A percentile compares a stretch with the other conserved stretches of the same genome.
Evolutionary conservation across 2,888 invertebrate genomes (phyloP).

Genomic region (Epistrophella euchroma): DNA sequence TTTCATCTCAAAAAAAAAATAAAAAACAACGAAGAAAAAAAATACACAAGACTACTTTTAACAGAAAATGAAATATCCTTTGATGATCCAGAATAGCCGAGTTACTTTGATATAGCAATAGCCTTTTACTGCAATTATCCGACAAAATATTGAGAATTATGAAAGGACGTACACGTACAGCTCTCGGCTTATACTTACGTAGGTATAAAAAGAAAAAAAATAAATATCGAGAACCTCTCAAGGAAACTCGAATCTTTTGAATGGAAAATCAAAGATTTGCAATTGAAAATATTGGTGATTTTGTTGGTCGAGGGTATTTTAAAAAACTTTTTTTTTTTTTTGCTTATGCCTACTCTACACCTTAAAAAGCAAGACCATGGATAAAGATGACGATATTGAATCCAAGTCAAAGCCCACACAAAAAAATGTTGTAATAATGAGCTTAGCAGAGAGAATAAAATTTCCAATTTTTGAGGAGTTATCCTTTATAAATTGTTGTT

Average conservation of each 20-base stretch:
- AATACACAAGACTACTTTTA: conserved; percentile 29
- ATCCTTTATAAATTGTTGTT: conserved; percentile 43
- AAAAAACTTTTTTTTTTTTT: neutral
- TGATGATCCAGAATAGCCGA: conserved; percentile 42
- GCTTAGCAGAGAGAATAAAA: conserved; percentile 49
- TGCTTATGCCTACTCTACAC: conserved; percentile 19
- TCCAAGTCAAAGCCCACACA: conserved; percentile 20
- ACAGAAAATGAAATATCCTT: conserved; percentile 45
- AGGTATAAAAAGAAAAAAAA: conserved; percentile 15
- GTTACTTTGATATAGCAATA: conserved; percentile 49
- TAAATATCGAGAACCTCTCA: conserved; percentile 35
- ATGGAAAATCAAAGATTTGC: conserved; percentile 67
- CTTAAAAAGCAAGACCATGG: neutral
- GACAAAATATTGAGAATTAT: conserved; percentile 52
- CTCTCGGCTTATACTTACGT: neutral
- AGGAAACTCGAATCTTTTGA: conserved; percentile 56
- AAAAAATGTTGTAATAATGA: conserved; percentile 51
- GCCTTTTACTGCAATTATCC: conserved; percentile 62
- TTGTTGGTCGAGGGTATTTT: conserved; percentile 54
- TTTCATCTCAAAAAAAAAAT: conserved; percentile 41
- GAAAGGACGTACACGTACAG: conserved; percentile 6
- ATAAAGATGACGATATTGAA: conserved; percentile 5
- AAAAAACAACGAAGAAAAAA: too few relatives aligned
- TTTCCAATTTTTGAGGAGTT: conserved; percentile 44
- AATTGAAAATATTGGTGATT: conserved; percentile 61